Evolutionary conservation across 2,888 invertebrate species (phyloP), one percentile per base, ranked within the genome.

Genomic region (Incurvaria masculella): DNA sequence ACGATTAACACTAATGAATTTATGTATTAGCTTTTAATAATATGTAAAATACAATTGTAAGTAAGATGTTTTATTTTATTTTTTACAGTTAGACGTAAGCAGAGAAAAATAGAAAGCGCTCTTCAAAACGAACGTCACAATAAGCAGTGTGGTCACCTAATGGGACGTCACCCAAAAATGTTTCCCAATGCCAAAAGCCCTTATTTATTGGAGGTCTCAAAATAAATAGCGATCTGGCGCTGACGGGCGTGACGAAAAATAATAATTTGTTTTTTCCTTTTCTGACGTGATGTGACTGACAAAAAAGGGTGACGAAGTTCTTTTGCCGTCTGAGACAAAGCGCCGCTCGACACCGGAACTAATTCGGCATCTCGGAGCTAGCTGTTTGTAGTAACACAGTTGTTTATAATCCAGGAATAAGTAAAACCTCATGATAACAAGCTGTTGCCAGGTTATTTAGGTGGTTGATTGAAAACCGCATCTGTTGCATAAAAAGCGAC

Each of bases 231-330:
- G 58, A 59, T 62, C 57, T 63, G 61, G 59, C 62, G 69, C 59
- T 58, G 74, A 74, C 70, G 68, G 62, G 63, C 75, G 69, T 71
- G 66, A 64, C 72, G 64, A 67, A 69, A 61, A 58, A 62, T 59
- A 56, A 58, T 66, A 66, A 72, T 72, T 70, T 68, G 69, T 72
- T 75, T 73, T 70, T 55, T 66, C 57, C 63, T 62, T 63, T 61
- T 60, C 61, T 58, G 57, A 64, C 63, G 65, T 65, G 66, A 61
- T 64, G 59, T 59, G 60, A 61, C 60, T 61, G 55, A 63, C 60
- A 66, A 69, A 68, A 66, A 67, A 68, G 61, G 66, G 68, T 67
- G 71, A 65, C 66, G 63, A 57, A 54, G 61, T 59, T 53, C 58
- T 63, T 65, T 64, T 55, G 58, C 56, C 57, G 55, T 49, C 52